Evolutionary conservation across 2,113 vertebrate genomes (phyloP), one percentile per base, ranked within the genome.

Genomic region (Pygoscelis adeliae): DNA sequence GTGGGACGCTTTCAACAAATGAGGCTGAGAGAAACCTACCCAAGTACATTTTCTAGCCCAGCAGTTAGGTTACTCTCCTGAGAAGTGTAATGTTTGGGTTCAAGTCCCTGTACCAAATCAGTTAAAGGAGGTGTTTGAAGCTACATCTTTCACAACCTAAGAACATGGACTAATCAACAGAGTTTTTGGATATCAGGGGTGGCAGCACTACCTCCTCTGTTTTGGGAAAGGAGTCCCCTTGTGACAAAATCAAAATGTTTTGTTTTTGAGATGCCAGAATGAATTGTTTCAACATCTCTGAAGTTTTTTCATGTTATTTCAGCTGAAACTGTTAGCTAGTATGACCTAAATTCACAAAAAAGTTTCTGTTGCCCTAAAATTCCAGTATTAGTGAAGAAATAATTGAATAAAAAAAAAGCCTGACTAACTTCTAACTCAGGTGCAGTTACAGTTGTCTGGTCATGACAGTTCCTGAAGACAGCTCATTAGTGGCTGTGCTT

Each of bases 181-280:
- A 66, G 55, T 55, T 96, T 94, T 91, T 94, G 46, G 78, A 91
- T 96, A 97, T 97, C 90, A 88, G 66, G 63, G 76, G 92, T 96
- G 97, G 95, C 97, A 97, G 96, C 95, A 95, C 63, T 93, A 94
- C 96, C 97, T 95, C 97, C 95, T 97, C 92, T 97, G 95, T 92
- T 97, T 92, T 94, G 88, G 87, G 59, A 94, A 94, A 83, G 88
- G 90, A 96, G 96, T 97, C 97, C 97, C 97, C 95, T 97, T 96
- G 97, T 97, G 97, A 95, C 90, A 97, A 93, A 97, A 97, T 94
- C 79, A 93, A 89, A 94, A 88, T 96, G 95, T 92, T 94, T 94
- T 96, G 76, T 83, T 95, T 90, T 78, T 81, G 90, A 97, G 93
- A 95, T 97, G 96, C 96, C 96, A 97, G 63, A 97, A 94, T 73